Evolutionary conservation across 1,140 invertebrate genomes (phyloP), one percentile per base, ranked within the genome.

Genomic region (Brachionus calyciflorus): DNA sequence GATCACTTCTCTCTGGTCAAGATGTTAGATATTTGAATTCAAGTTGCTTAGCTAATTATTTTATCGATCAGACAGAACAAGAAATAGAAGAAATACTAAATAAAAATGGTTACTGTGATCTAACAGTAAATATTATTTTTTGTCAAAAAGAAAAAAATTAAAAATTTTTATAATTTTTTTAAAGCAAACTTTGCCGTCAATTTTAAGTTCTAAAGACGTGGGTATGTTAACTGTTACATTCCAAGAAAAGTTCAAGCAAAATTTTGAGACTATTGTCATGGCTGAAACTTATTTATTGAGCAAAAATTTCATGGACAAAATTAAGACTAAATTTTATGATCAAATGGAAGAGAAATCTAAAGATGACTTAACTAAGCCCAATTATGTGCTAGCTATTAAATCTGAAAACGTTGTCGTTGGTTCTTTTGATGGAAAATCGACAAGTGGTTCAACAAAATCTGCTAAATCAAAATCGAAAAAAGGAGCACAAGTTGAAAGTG

Each of bases 1-100:
- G 90, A 79, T 92, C 91, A 60, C 88, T 90, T 80, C 90, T 93
- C 81, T 89, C 89, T 82, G 81, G 83, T 76, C 90, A 92, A 81
- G 87, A 90, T 44, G 86, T 89, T 14, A 41, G 51, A 37, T 55
- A 51, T 26, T 28, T 51, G 26, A 40, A 26, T 14, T 40, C 46
- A 3, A 55, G 69, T 14, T 73, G 46, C 21, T 88, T 93, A 78
- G 91, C 92, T 2, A 84, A 88, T 78, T 85, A 86, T 60, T 87
- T 95, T 63, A 88, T 90, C 49, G 90, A 91, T 80, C 91, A 93
- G 84, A 85, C 94, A 14, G 90, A 92, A 81, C 90, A 89, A 14
- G 90, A 91, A 76, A 87, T 96, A 6, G 93, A 96, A 80, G 94
- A 96, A 83, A 90, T 90, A 76, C 87, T 92, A 78, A 82, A 87